Conservation (phyloP, 2,888 invertebrate species). For the Deroplatys truncata region DNA sequence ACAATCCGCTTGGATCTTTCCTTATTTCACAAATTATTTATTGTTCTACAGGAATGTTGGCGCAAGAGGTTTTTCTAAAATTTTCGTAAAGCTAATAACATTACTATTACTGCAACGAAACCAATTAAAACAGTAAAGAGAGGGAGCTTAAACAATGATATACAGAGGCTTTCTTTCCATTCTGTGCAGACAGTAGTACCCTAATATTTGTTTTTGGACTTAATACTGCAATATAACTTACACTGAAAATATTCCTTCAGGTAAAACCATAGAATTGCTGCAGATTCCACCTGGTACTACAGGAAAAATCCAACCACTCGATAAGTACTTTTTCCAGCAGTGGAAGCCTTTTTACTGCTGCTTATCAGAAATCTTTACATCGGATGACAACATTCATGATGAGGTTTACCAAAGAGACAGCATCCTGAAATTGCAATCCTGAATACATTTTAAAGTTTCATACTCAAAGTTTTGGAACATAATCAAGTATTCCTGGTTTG, state of each 20-base stretch:
- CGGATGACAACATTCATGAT: too few relatives aligned
- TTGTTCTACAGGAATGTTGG: not conserved
- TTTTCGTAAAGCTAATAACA: not conserved
- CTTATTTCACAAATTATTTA: not conserved
- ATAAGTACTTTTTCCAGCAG: not conserved
- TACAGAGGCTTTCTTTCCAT: not conserved
- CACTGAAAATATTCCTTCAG: not conserved
- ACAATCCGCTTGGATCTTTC: not conserved
- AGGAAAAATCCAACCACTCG: not conserved
- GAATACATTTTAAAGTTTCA: too few relatives aligned
- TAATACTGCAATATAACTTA: not conserved
- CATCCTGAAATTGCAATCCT: too few relatives aligned
- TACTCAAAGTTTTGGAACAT: too few relatives aligned
- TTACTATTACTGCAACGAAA: not conserved
- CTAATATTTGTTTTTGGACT: not conserved
- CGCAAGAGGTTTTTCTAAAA: not conserved
- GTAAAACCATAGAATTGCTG: not conserved
- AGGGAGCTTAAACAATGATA: not conserved
- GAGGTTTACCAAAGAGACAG: too few relatives aligned
- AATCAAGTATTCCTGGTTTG: too few relatives aligned
- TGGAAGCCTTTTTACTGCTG: too few relatives aligned
- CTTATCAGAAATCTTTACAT: too few relatives aligned
- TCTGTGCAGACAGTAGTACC: not conserved
- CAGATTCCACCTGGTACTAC: not conserved
- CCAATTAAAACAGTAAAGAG: not conserved